Evolutionary conservation across 2,888 invertebrate genomes (phyloP), one percentile per base, ranked within the genome.

Genomic region (Crioceris asparagi): DNA sequence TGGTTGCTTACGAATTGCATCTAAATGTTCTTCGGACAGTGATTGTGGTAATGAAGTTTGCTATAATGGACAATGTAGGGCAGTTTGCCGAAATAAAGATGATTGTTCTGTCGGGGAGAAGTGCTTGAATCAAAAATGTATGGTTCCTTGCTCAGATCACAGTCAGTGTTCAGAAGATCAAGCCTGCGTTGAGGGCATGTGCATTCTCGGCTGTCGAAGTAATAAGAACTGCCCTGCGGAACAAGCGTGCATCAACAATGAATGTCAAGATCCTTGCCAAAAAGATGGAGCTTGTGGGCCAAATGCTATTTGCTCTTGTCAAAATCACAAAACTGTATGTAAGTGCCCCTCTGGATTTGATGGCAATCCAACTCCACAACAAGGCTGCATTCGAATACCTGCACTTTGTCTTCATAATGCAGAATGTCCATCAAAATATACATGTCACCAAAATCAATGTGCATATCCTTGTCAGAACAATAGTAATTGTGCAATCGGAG

Each of bases 381-480:
- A 90, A 64, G 90, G 90, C 4, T 92, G 92, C 57, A 81, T 90
- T 4, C 70, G 92, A 48, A 78, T 83, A 37, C 80, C 87, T n/a
- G 69, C 72, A 26, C 58, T 71, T 12, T 92, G 91, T 51, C 65
- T 67, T 23, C 70, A 71, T 41, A 72, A 76, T 23, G 71, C 72
- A 32, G 78, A 86, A 49, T 92, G 92, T 55, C 82, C 85, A 3
- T 67, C 69, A 29, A 77, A 79, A 33, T 82, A 86, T 50, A 73
- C 78, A 66, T 92, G 92, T 57, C 76, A 83, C 27, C 79, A 74
- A 12, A 77, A 79, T 34, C 72, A 80, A 47, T 91, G 91, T 53
- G 81, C 80, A 56, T 73, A 83, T 23, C 79, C 83, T 3, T 91
- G 91, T 55, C 70, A 72, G 47, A 79, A 79, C 43, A 79, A 77